phyloP scores from a whole-genome alignment of 1,140 invertebrate genomes.

The Mercenaria mercenaria region DNA sequence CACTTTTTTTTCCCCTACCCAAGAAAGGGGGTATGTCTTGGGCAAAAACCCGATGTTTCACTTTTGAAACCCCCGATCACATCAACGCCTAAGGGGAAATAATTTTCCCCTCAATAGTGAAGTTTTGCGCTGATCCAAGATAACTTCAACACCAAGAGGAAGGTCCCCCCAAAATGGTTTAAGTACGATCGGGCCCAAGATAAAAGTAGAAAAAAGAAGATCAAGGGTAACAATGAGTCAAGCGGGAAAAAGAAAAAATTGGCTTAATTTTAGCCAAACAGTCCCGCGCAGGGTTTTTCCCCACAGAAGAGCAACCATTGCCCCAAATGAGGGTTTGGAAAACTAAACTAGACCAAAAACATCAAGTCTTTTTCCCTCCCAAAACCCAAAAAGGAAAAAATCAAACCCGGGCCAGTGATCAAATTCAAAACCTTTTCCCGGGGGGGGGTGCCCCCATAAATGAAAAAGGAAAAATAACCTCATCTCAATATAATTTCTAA shows the following conservation, averaged over 20 bases:
- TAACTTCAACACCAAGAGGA: constrained; percentile 14
- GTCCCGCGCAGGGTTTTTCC: constrained; percentile 16
- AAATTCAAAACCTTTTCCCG: constrained; percentile 54
- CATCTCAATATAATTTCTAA: no score
- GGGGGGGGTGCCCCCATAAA: constrained; percentile 24
- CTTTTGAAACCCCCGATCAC: constrained; percentile 22
- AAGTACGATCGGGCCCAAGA: not conserved
- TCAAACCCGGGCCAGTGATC: constrained; percentile 19
- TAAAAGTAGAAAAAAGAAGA: not conserved
- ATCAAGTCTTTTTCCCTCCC: not conserved
- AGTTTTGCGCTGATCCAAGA: not conserved
- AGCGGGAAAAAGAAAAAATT: not conserved
- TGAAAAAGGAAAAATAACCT: not conserved
- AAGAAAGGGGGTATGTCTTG: constrained; percentile 11
- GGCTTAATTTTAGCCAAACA: not conserved
- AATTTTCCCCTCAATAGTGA: not conserved
- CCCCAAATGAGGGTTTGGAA: constrained; percentile 42
- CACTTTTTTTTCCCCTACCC: constrained; percentile 13
- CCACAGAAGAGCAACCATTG: constrained; percentile 30
- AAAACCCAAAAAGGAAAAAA: constrained; percentile 38
- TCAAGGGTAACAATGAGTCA: not conserved
- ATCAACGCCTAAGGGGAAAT: not conserved
- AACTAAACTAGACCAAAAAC: constrained; percentile 27
- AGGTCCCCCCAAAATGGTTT: not conserved
- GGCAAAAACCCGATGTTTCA: not conserved